Evolutionary conservation across 92 coral and sea anemone species (phyloP).

Genomic region (Siderastrea radians): DNA sequence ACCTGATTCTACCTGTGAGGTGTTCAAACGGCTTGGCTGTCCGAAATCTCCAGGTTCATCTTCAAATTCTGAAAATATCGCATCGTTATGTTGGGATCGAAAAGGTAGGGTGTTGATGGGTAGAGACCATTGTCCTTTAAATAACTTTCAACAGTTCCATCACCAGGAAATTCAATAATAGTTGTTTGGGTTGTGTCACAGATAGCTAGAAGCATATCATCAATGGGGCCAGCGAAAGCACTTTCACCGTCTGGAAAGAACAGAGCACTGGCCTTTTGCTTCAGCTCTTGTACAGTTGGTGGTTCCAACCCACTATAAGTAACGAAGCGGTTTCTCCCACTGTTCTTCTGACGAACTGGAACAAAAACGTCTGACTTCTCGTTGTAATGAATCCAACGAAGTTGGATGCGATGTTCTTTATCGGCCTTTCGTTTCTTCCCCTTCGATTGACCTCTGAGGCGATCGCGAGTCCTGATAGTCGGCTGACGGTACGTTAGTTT

Average conservation of each 20-base stretch:
- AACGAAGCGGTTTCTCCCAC: slow-evolving; percentile 64
- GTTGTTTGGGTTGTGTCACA: slow-evolving; percentile 63
- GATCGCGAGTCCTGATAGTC: slow-evolving; percentile 23
- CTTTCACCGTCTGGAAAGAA: slow-evolving; percentile 24
- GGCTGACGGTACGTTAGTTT: not conserved
- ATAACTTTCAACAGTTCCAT: slow-evolving; percentile 16
- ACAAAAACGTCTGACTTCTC: slow-evolving; percentile 6
- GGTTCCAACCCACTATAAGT: slow-evolving; percentile 50
- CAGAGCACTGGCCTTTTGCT: too few species aligned
- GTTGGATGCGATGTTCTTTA: too few species aligned
- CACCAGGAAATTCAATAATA: not conserved
- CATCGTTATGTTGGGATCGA: slow-evolving; percentile 53
- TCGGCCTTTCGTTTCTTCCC: too few species aligned
- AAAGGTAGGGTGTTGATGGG: slow-evolving; percentile 69
- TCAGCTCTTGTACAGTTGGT: not conserved
- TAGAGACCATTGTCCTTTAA: slow-evolving; percentile 54
- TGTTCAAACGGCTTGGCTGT: too few species aligned
- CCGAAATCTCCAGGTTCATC: slow-evolving; percentile 31
- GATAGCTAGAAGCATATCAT: slow-evolving; percentile 54
- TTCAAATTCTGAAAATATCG: slow-evolving; percentile 30
- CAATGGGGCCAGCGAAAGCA: slow-evolving; percentile 61
- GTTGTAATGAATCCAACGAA: slow-evolving; percentile 41
- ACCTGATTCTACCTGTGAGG: not conserved
- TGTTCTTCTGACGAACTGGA: slow-evolving; percentile 47
- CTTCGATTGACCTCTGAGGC: slow-evolving; percentile 19